phyloP scores from a whole-genome alignment of 2,888 invertebrate species.

The Clepsis dumicolana region DNA sequence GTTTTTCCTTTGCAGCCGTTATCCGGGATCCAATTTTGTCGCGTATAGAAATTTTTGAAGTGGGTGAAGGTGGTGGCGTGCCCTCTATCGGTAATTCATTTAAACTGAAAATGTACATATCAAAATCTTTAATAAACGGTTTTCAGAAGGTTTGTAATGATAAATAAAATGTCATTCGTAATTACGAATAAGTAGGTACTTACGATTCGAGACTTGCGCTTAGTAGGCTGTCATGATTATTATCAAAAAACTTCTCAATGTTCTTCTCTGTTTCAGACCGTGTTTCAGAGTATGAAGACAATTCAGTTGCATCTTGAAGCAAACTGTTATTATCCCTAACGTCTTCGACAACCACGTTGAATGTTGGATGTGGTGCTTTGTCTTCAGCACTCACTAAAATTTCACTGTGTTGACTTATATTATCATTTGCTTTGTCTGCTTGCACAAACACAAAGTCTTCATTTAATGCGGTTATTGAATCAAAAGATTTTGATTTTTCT shows the following conservation, averaged over 20 bases:
- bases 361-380: conserved; percentile 41
- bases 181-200: conserved; percentile 60
- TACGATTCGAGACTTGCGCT: conserved; percentile 73
- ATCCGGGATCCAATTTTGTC: conserved; percentile 67
- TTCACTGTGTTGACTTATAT: conserved; percentile 53
- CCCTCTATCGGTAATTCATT: conserved; percentile 58
- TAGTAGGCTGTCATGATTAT: conserved; percentile 57
- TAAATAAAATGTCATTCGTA: too few relatives aligned
- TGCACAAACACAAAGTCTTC: conserved; percentile 57
- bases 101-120: conserved; percentile 58
- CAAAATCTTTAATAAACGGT: background rate
- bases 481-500: conserved; percentile 75
- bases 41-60: conserved; percentile 64
- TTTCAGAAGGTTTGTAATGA: background rate
- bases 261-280: conserved; percentile 52
- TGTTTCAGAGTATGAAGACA: conserved; percentile 49
- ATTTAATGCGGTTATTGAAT: conserved; percentile 58
- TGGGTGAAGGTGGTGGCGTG: conserved; percentile 53
- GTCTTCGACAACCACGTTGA: conserved; percentile 57
- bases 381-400: conserved; percentile 48
- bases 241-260: conserved; percentile 48
- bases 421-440: conserved; percentile 51
- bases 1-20: conserved; percentile 62
- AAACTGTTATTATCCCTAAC: conserved; percentile 54
- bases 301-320: conserved; percentile 50